These are phyloP conservation scores for Gadopsis bispinosus DNA, from an alignment of 2,797 vertebrate species.

Conservation along the genomic window DNA sequence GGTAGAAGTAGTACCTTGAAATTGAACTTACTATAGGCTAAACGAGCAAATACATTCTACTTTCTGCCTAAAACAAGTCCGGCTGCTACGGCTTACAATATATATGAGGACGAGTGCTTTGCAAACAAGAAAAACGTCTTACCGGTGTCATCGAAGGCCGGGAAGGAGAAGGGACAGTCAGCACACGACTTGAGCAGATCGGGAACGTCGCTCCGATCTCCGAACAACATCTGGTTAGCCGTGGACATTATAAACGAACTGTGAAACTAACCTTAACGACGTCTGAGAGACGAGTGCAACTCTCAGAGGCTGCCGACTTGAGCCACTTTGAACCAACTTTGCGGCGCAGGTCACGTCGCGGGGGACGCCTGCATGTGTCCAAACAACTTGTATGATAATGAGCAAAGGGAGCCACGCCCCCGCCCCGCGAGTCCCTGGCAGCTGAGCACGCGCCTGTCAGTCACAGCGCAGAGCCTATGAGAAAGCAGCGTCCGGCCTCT, in stretches of 20 bases:
- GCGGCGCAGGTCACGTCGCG: slow-evolving; percentile 55
- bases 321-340: slow-evolving; percentile 64
- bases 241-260: slow-evolving; percentile 68
- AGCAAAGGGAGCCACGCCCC: background rate
- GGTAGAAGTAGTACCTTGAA: background rate
- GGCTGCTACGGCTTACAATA: background rate
- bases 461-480: slow-evolving; percentile 41
- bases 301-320: slow-evolving; percentile 13
- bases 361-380: slow-evolving; percentile 56
- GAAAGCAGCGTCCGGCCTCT: slow-evolving; percentile 20
- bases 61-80: background rate
- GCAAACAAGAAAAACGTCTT: slow-evolving; percentile 55
- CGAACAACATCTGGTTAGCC: slow-evolving; percentile 51
- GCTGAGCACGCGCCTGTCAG: background rate
- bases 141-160: slow-evolving; percentile 86
- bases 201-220: slow-evolving; percentile 83
- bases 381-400: slow-evolving; percentile 8
- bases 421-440: rapidly evolving
- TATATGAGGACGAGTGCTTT: background rate
- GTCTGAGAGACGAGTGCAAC: background rate
- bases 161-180: slow-evolving; percentile 88
- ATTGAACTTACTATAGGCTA: too few species aligned
- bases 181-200: slow-evolving; percentile 90
- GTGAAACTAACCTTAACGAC: background rate
- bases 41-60: background rate